These are phyloP conservation scores for Calosoma granatense DNA, from an alignment of 1,140 invertebrate species.

Conservation along the genomic window DNA sequence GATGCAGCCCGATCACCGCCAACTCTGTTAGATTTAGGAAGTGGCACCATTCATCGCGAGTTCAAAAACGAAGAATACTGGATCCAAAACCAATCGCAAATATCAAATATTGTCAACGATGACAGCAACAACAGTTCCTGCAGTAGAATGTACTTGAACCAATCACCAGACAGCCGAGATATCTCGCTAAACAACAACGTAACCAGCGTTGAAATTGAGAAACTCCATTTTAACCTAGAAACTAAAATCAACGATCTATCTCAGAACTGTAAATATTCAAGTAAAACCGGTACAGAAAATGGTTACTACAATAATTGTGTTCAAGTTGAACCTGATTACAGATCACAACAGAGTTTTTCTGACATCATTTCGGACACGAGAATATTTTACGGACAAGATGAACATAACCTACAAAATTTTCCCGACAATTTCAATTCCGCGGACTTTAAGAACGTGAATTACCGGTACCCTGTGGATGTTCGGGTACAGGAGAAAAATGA, in stretches of 20 bases:
- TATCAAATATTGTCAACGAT: slow-evolving; percentile 25
- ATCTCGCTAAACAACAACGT: slow-evolving; percentile 21
- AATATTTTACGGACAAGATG: background rate
- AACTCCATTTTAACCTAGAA: background rate
- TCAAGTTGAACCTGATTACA: background rate
- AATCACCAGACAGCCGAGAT: slow-evolving; percentile 26
- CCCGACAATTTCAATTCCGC: background rate
- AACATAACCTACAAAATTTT: background rate
- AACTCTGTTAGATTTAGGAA: slow-evolving; percentile 58
- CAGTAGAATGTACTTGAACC: slow-evolving; percentile 30
- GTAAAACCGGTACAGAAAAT: background rate
- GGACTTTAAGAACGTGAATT: background rate
- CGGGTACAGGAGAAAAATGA: background rate
- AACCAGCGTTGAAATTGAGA: background rate
- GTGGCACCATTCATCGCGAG: slow-evolving; percentile 48
- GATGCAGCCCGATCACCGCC: slow-evolving; percentile 50
- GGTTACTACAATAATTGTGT: background rate
- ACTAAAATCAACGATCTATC: background rate
- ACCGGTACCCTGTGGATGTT: background rate
- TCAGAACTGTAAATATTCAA: background rate
- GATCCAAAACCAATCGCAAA: slow-evolving; percentile 18
- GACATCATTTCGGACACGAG: background rate
- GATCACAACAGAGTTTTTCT: background rate
- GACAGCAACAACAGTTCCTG: slow-evolving; percentile 29
- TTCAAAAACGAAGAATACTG: slow-evolving; percentile 42